Base-by-base conservation (phyloP, 2,113 vertebrate species). In the Tinamus guttatus region DNA sequence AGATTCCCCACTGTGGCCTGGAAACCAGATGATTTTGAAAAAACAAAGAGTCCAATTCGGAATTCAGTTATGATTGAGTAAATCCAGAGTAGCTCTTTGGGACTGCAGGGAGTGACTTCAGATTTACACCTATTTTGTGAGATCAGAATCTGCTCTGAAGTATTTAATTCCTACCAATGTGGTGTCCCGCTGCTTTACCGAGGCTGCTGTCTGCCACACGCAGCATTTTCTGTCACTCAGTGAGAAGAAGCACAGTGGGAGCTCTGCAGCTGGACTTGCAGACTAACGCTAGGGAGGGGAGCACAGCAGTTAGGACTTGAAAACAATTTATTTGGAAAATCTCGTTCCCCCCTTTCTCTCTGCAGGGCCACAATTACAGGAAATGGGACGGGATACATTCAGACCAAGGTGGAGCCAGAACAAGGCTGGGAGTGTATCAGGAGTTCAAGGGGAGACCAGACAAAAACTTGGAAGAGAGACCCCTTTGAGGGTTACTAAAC, bases 251-350 rank as follows among this genome's bases (percentile, higher is more conserved):
- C 38, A 27, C 58, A 91, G 87, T n/a, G 34, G 75, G 92, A 92
- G 73, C 45, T 96, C 92, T 90, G 77, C 87, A 85, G 75, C 89
- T 95, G 87, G 89, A 87, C 89, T 69, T 59, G 54, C 76, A 86
- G 62, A 65, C 34, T 87, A 30, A 54, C 41, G 75, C 69, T 92
- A 81, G 73, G 76, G 71, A 94, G 56, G 79, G 40, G 73, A 91
- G 62, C 32, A 58, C 32, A 62, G 56, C 36, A 70, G 38, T 34
- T 81, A 90, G 60, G 56, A 68, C 63, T 52, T 52, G 56, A 84
- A 92, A 94, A 91, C 15, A 78, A 78, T 85, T 91, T 65, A 52
- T 88, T 92, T 86, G 8, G 2, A 68, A 95, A 75, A 34, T 51
- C 43, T 59, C 75, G 19, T 5, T 12, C 6, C 27, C 16, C 18